A percentile compares a stretch with the other conserved stretches of the same genome.
phyloP scores from a whole-genome alignment of 2,797 vertebrate species.

The Rhyacichthys aspro region DNA sequence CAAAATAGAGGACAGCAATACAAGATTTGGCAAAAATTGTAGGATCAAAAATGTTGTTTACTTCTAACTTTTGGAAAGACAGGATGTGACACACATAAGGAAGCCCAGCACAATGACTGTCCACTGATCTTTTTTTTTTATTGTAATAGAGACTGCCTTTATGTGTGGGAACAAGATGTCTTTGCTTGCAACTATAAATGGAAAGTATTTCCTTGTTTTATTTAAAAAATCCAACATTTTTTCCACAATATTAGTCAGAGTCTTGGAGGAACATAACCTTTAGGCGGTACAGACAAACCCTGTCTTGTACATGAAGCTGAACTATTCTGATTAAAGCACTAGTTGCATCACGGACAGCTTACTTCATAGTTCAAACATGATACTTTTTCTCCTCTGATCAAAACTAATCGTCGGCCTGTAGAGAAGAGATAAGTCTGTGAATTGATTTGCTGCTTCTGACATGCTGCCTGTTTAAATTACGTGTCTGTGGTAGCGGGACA shows the following conservation, averaged over 20 bases:
- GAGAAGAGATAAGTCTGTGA: constrained; percentile 9
- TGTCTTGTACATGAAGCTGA: neutral
- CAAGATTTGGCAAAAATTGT: too few species aligned
- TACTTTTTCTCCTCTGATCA: constrained; percentile 6
- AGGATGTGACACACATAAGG: constrained; percentile 71
- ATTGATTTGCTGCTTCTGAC: constrained; percentile 24
- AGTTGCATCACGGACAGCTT: constrained; percentile 3
- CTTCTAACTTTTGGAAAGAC: constrained; percentile 58
- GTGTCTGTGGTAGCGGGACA: neutral
- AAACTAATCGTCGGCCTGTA: constrained; percentile 4
- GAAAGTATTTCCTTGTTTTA: constrained; percentile 59
- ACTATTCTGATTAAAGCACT: constrained; percentile 19
- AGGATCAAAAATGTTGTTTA: constrained; percentile 16
- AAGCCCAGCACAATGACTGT: constrained; percentile 72
- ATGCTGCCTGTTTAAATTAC: constrained; percentile 10
- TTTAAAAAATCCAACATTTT: constrained; percentile 59
- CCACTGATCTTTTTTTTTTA: constrained; percentile 70
- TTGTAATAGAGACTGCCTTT: constrained; percentile 39
- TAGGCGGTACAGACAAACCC: neutral
- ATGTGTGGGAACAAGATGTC: constrained; percentile 68
- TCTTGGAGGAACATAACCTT: constrained; percentile 8
- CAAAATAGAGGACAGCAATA: neutral
- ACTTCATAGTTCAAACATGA: constrained; percentile 17
- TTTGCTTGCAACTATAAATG: constrained; percentile 62
- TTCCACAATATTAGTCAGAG: neutral